A percentile compares a stretch with the other conserved stretches of the same genome.
Conservation (phyloP, 30 jellyfish, hydroid and myxozoan genomes). For the Pelagia noctiluca region DNA sequence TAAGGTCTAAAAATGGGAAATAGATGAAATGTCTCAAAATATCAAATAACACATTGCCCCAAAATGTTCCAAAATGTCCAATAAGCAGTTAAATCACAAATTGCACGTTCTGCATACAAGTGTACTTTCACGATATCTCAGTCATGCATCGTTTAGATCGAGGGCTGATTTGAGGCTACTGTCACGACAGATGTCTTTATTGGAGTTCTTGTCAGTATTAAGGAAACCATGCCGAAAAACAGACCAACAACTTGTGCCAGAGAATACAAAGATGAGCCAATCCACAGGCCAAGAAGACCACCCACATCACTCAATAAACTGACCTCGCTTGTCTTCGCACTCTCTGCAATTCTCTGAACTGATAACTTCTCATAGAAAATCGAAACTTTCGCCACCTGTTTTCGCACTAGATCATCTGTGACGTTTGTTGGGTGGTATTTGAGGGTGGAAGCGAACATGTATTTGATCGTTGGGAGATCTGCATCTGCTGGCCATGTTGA, state of each 20-base stretch:
- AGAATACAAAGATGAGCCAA: constrained; percentile 50
- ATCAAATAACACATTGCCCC: too few relatives aligned
- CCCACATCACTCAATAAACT: constrained; percentile 44
- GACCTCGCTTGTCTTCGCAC: too few relatives aligned
- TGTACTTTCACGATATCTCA: too few relatives aligned
- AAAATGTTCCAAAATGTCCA: too few relatives aligned
- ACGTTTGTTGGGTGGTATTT: constrained; percentile 18
- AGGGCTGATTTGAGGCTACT: too few relatives aligned
- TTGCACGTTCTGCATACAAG: too few relatives aligned
- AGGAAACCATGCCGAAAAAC: not conserved
- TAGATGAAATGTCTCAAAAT: too few relatives aligned
- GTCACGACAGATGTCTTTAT: too few relatives aligned
- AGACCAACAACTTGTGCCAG: constrained; percentile 21
- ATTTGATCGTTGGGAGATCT: constrained; percentile 17
- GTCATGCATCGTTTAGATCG: too few relatives aligned
- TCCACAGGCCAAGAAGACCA: constrained; percentile 72
- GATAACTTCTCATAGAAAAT: constrained; percentile 36
- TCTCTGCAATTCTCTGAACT: not conserved
- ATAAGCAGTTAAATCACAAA: too few relatives aligned
- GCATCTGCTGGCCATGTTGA: constrained; percentile 54
- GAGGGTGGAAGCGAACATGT: not conserved
- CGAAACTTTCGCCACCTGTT: constrained; percentile 11
- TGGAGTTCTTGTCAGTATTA: not conserved
- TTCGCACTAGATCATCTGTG: constrained; percentile 16
- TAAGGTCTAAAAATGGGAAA: too few relatives aligned